phyloP scores from a whole-genome alignment of 2,888 invertebrate species.

The Pachydiplax longipennis region DNA sequence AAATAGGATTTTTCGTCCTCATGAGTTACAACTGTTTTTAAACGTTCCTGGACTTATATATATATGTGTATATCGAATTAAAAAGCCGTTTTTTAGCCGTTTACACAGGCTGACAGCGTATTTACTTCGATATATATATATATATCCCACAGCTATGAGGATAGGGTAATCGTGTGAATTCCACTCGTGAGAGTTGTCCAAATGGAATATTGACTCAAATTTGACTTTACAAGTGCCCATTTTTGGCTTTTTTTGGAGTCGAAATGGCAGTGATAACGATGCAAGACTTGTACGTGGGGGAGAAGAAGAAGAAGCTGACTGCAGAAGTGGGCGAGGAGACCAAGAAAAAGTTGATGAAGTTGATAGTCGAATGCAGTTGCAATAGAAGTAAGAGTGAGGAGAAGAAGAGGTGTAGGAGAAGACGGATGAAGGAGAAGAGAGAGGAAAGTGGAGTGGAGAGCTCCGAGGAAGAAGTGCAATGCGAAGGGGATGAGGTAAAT shows the following conservation, averaged over 20 bases:
- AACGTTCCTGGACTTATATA: too few relatives aligned
- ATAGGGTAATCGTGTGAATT: too few relatives aligned
- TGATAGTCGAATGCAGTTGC: neutral
- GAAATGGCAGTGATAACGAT: conserved; percentile 15
- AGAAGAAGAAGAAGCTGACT: neutral
- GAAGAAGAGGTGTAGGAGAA: neutral
- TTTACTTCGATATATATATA: too few relatives aligned
- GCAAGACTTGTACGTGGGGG: neutral
- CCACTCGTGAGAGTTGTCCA: too few relatives aligned
- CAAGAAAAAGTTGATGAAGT: conserved; percentile 22
- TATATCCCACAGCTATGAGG: too few relatives aligned
- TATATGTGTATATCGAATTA: too few relatives aligned
- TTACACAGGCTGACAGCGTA: too few relatives aligned
- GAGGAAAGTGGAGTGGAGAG: neutral
- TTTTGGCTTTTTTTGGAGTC: neutral
- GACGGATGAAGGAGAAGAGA: neutral
- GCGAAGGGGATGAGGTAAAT: neutral
- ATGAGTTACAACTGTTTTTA: too few relatives aligned
- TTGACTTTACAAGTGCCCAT: neutral
- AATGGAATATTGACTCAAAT: too few relatives aligned
- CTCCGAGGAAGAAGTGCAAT: neutral
- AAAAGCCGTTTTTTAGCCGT: too few relatives aligned
- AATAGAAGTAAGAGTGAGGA: neutral
- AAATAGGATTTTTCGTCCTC: too few relatives aligned
- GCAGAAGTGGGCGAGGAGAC: neutral